Evolutionary conservation across 1,140 invertebrate genomes (phyloP).

Genomic region (Coenobita brevimanus): DNA sequence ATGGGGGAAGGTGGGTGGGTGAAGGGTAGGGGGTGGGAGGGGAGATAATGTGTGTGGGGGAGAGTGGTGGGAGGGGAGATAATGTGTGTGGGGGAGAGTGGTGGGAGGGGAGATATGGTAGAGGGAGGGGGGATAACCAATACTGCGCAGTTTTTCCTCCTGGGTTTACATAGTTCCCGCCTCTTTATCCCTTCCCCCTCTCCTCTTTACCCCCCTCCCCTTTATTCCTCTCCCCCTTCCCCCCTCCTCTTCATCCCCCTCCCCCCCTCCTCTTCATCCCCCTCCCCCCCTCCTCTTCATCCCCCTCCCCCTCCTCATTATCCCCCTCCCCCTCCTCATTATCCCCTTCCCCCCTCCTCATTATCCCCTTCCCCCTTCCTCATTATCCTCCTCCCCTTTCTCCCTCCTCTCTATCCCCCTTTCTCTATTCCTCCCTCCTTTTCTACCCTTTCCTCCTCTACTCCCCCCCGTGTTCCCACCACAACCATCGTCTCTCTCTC

Average conservation of each 20-base stretch:
- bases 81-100: too few relatives aligned
- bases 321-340: not conserved
- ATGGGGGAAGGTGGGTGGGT: too few relatives aligned
- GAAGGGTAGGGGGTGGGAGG: not conserved
- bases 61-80: not conserved
- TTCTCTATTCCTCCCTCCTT: not conserved
- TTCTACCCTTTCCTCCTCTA: not conserved
- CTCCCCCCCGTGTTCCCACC: too few relatives aligned
- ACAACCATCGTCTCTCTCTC: not conserved
- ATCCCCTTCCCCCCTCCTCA: not conserved
- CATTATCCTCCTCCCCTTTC: conserved; percentile 22
- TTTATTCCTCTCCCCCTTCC: too few relatives aligned
- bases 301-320: not conserved
- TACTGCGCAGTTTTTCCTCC: not conserved
- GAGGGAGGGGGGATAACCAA: not conserved
- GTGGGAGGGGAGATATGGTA: too few relatives aligned
- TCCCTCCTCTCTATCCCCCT: conserved; percentile 30
- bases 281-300: not conserved
- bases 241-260: not conserved
- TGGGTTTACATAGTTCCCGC: too few relatives aligned
- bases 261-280: not conserved
- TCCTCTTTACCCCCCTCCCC: too few relatives aligned
- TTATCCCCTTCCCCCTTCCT: conserved; percentile 6
- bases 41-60: too few relatives aligned
- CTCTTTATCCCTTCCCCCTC: too few relatives aligned